Evolutionary conservation across 2,113 vertebrate genomes (phyloP).

Genomic region (Hemiscyllium ocellatum): DNA sequence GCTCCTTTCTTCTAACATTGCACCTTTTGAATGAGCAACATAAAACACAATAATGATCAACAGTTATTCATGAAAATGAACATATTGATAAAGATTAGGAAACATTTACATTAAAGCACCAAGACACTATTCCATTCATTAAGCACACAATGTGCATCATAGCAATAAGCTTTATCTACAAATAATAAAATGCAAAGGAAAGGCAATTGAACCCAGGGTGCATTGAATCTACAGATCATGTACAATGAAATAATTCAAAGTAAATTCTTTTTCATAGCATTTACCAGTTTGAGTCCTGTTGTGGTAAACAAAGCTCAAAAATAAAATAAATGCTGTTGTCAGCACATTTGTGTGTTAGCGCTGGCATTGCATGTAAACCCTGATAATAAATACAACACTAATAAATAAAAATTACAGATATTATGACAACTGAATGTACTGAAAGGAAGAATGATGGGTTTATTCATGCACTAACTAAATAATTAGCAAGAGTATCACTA

Average conservation of each 20-base stretch:
- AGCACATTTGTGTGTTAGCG: neutral
- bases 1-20: slow-evolving; percentile 14
- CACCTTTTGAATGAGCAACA: neutral
- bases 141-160: slow-evolving; percentile 25
- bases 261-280: neutral
- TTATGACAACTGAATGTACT: slow-evolving; percentile 15
- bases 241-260: neutral
- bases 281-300: slow-evolving; percentile 8
- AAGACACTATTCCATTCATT: neutral
- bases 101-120: slow-evolving; percentile 32
- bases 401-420: slow-evolving; percentile 25
- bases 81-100: slow-evolving; percentile 11
- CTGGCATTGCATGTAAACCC: slow-evolving; percentile 10
- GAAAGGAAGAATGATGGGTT: neutral
- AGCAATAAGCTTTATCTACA: slow-evolving; percentile 23
- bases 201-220: neutral
- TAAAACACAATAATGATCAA: slow-evolving; percentile 6
- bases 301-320: slow-evolving; percentile 4
- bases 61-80: neutral
- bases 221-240: neutral
- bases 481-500: slow-evolving; percentile 16
- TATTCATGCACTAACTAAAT: slow-evolving; percentile 33
- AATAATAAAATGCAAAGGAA: slow-evolving; percentile 7
- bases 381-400: slow-evolving; percentile 35
- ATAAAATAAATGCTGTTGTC: neutral